Conservation (phyloP, 2,888 invertebrate species). For the Theodoxus fluviatilis region DNA sequence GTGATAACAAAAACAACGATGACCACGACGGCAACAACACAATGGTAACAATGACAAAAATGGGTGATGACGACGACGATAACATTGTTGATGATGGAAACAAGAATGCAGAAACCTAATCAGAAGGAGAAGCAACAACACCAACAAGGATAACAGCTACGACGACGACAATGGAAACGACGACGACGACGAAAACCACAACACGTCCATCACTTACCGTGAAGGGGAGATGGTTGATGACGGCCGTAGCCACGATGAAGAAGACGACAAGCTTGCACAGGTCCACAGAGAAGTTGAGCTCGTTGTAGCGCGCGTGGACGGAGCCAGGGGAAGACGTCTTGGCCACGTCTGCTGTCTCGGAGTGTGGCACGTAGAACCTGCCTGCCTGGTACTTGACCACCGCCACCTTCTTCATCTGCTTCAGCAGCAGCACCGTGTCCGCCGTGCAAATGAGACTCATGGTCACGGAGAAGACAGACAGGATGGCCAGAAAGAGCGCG, state of each 20-base stretch:
- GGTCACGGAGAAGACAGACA: conserved; percentile 35
- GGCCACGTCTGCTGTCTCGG: conserved; percentile 9
- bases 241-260: conserved; percentile 37
- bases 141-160: background rate
- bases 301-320: conserved; percentile 43
- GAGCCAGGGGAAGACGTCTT: conserved; percentile 29
- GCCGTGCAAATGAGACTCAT: conserved; percentile 40
- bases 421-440: conserved; percentile 43
- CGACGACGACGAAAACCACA: background rate
- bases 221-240: conserved; percentile 43
- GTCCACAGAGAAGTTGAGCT: conserved; percentile 49
- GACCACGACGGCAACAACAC: background rate
- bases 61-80: background rate
- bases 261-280: conserved; percentile 45
- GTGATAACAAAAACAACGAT: background rate
- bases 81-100: background rate
- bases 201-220: conserved; percentile 41
- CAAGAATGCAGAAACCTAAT: conserved; percentile 6
- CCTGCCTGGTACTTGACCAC: conserved; percentile 47
- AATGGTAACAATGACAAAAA: background rate
- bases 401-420: conserved; percentile 43
- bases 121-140: background rate
- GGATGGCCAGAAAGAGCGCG: conserved; percentile 40
- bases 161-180: background rate
- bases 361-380: conserved; percentile 40